A percentile compares a stretch with the other conserved stretches of the same genome.
These are phyloP conservation scores for Escarpia spicata DNA, from an alignment of 2,888 invertebrate species.

Conservation along the genomic window DNA sequence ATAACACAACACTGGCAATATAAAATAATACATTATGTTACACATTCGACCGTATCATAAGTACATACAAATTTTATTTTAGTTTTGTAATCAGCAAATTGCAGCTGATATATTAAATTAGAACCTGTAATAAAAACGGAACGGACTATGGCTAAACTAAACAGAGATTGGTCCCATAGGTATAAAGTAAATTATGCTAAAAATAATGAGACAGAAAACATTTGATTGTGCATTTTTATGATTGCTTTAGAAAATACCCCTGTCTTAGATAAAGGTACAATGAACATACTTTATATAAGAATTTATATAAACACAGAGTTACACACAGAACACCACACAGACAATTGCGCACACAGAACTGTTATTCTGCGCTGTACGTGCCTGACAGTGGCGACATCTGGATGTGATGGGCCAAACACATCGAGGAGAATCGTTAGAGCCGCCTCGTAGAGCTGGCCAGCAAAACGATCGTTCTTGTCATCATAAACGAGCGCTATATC, in stretches of 20 bases:
- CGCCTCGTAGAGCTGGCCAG: constrained; percentile 48
- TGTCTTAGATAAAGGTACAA: no score
- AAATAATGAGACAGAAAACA: no score
- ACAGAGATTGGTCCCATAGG: background rate
- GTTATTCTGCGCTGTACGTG: constrained; percentile 24
- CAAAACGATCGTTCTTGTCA: constrained; percentile 46
- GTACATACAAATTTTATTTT: background rate
- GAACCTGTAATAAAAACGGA: background rate
- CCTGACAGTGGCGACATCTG: constrained; percentile 52
- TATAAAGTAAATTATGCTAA: background rate
- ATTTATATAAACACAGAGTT: no score
- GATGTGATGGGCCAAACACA: constrained; percentile 46
- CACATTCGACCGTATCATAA: background rate
- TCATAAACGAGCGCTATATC: constrained; percentile 54
- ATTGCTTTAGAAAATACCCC: background rate
- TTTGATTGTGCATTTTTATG: no score
- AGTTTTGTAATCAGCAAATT: background rate
- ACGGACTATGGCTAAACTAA: background rate
- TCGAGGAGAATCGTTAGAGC: constrained; percentile 47
- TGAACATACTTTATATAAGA: no score
- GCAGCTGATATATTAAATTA: background rate
- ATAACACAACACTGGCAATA: background rate
- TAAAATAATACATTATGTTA: background rate
- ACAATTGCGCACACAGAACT: no score
- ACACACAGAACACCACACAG: background rate